A percentile compares a stretch with the other conserved stretches of the same genome.
Conservation (phyloP, 92 coral and sea anemone genomes). For the Palythoa grandiflora region DNA sequence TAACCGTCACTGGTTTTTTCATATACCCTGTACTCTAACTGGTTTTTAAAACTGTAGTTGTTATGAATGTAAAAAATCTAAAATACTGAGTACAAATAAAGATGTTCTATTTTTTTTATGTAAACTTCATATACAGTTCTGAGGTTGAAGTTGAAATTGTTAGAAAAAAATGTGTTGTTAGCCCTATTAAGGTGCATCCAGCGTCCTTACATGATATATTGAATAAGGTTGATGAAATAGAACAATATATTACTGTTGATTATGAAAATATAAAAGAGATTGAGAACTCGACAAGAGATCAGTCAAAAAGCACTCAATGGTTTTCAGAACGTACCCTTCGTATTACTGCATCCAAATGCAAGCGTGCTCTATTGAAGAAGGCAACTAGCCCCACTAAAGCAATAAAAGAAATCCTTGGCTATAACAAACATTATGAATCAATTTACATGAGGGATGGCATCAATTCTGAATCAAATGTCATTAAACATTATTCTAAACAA, state of each 20-base stretch:
- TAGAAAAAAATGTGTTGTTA: slow-evolving; percentile 28
- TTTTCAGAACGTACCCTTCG: slow-evolving; percentile 35
- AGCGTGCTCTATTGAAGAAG: slow-evolving; percentile 46
- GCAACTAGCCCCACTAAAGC: slow-evolving; percentile 64
- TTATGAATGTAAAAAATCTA: too few relatives aligned
- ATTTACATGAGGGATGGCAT: slow-evolving; percentile 63
- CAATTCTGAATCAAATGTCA: slow-evolving; percentile 56
- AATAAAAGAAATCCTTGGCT: slow-evolving; percentile 60
- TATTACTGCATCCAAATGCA: slow-evolving; percentile 61
- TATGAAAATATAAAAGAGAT: slow-evolving; percentile 40
- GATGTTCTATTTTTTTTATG: too few relatives aligned
- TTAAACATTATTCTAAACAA: slow-evolving; percentile 50
- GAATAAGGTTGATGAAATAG: slow-evolving; percentile 10
- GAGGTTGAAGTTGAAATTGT: slow-evolving; percentile 55
- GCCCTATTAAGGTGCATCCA: slow-evolving; percentile 54
- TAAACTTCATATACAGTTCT: slow-evolving; percentile 49
- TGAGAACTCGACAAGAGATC: slow-evolving; percentile 56
- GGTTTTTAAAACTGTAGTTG: too few relatives aligned
- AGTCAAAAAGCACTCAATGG: slow-evolving; percentile 47
- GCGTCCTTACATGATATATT: slow-evolving; percentile 51
- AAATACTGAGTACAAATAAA: too few relatives aligned
- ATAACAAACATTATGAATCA: slow-evolving; percentile 51
- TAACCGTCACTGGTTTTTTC: too few relatives aligned
- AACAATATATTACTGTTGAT: slow-evolving; percentile 20
- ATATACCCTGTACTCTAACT: too few relatives aligned